Evolutionary conservation across 2,888 invertebrate species (phyloP).

Genomic region (Latrodectus elegans): DNA sequence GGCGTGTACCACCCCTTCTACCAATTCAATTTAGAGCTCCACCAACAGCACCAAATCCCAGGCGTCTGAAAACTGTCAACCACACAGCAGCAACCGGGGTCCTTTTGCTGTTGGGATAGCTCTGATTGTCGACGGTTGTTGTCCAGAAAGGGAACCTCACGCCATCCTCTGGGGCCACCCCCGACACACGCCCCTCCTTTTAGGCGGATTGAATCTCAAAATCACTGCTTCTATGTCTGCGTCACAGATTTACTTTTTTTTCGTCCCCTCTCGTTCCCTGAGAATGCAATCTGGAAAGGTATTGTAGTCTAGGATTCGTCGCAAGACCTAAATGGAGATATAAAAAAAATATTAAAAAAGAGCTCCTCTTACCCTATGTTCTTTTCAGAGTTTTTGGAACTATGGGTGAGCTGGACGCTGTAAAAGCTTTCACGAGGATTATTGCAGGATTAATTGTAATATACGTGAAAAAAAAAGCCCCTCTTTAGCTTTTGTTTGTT

Average conservation of each 20-base stretch:
- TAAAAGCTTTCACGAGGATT: constrained; percentile 58
- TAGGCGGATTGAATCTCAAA: constrained; percentile 62
- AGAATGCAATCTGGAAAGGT: constrained; percentile 4
- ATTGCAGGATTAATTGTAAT: constrained; percentile 67
- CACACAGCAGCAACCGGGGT: constrained; percentile 30
- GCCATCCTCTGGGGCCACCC: constrained; percentile 16
- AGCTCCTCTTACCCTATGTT: constrained; percentile 31
- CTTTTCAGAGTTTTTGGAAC: constrained; percentile 10
- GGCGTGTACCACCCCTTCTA: constrained; percentile 13
- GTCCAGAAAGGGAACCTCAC: neutral
- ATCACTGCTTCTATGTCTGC: constrained; percentile 49
- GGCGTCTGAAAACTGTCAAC: constrained; percentile 54
- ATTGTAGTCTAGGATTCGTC: neutral
- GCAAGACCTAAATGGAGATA: neutral
- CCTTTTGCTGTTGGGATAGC: neutral
- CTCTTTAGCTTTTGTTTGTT: constrained; percentile 3
- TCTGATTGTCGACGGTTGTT: constrained; percentile 47
- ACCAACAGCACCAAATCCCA: constrained; percentile 33
- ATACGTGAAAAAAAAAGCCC: constrained; percentile 53
- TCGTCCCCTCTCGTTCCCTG: neutral
- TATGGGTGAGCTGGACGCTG: constrained; percentile 27
- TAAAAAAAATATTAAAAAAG: neutral
- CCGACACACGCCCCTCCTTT: constrained; percentile 47
- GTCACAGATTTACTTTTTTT: neutral
- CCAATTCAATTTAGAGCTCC: constrained; percentile 59